Conservation (phyloP, 2,888 invertebrate genomes). For the Cenopis cana region DNA sequence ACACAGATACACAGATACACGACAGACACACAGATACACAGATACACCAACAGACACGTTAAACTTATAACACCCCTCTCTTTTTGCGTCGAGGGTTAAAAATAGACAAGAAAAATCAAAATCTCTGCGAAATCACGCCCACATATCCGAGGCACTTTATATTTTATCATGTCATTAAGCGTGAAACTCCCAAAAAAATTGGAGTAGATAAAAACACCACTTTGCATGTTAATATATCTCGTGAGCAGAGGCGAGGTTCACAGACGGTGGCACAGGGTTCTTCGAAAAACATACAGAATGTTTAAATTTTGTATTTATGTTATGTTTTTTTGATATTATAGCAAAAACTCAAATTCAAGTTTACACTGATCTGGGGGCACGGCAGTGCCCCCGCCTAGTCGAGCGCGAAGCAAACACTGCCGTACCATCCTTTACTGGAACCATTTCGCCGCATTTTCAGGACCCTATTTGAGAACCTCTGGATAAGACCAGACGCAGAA, state of each 20-base stretch:
- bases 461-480: too few species aligned
- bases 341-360: conserved; percentile 2
- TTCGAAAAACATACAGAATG: conserved; percentile 29
- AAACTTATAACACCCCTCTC: too few species aligned
- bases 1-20: too few species aligned
- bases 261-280: conserved; percentile 15
- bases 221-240: conserved; percentile 42
- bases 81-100: not conserved
- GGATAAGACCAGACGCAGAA: too few species aligned
- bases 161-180: conserved; percentile 35
- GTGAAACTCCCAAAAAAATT: conserved; percentile 32
- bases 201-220: conserved; percentile 36
- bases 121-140: conserved; percentile 15
- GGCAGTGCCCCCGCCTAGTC: too few species aligned
- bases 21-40: too few species aligned
- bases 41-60: too few species aligned
- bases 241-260: conserved; percentile 21
- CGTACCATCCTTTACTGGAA: too few species aligned
- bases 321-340: conserved; percentile 8
- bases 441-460: too few species aligned
- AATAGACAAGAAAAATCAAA: not conserved
- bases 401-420: too few species aligned
- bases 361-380: not conserved
- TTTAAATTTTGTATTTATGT: conserved; percentile 16
- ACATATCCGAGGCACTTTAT: conserved; percentile 24